A percentile compares a stretch with the other conserved stretches of the same genome.
phyloP scores from a whole-genome alignment of 2,113 vertebrate genomes.

The Nothobranchius furzeri region DNA sequence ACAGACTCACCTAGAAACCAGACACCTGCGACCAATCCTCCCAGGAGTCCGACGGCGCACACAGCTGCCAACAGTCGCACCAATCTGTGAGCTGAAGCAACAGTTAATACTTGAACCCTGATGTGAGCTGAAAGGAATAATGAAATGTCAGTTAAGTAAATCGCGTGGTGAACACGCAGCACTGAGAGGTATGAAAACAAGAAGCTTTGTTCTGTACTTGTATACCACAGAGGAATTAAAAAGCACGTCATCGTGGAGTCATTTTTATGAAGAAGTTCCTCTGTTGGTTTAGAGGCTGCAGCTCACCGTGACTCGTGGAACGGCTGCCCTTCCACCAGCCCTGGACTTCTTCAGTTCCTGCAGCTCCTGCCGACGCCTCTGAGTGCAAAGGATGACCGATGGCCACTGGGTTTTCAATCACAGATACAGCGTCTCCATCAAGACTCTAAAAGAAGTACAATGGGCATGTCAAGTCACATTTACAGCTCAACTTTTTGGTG shows the following conservation, averaged over 20 bases:
- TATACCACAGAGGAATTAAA: not conserved
- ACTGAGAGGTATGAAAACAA: not conserved
- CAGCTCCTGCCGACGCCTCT: constrained; percentile 22
- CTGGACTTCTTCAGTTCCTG: constrained; percentile 31
- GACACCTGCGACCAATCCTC: constrained; percentile 72
- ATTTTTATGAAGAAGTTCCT: constrained; percentile 14
- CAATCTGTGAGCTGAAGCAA: constrained; percentile 69
- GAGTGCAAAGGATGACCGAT: constrained; percentile 34
- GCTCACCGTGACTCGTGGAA: constrained; percentile 61
- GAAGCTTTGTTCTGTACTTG: constrained; percentile 2
- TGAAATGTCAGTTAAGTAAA: constrained; percentile 49
- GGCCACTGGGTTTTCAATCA: constrained; percentile 60
- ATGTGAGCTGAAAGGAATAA: constrained; percentile 27
- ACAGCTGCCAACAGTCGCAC: constrained; percentile 75
- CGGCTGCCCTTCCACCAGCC: constrained; percentile 62
- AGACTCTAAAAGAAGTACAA: constrained; percentile 64
- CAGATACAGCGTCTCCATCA: constrained; percentile 46
- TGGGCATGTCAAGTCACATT: constrained; percentile 11
- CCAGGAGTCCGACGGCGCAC: constrained; percentile 74
- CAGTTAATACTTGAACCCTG: constrained; percentile 45
- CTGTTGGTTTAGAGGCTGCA: constrained; percentile 8
- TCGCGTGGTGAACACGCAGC: constrained; percentile 1
- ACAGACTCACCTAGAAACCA: constrained; percentile 83
- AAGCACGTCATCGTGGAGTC: constrained; percentile 6
- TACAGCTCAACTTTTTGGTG: constrained; percentile 4